Base-by-base conservation (phyloP, 2,888 invertebrate genomes). In the Bellardia pandia region DNA sequence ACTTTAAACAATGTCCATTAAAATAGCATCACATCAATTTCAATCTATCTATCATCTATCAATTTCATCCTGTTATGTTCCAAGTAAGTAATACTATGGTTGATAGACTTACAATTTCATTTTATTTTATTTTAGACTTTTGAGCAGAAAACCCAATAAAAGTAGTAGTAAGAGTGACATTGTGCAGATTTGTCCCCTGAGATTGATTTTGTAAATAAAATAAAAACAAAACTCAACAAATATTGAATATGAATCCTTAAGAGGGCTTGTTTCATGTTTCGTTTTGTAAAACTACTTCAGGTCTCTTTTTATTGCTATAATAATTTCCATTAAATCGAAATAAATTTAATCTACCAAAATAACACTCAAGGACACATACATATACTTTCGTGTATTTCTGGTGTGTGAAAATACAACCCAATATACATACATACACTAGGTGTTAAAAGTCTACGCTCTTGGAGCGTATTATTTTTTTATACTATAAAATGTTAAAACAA, bases 181-280 rank as follows among this genome's bases (percentile, higher is more conserved):
- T 85, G 79, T 85, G 69, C 79, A 85, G 85, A 85, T 85, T 85
- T 85, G 16, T 79, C 85, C 85, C 79, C 16, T 75, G 79, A 37
- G 85, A 68, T 68, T 68, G 33, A 8, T 75, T 37, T 37, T 79
- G 75, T 45, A 56, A 77, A 13, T 68, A 68, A 58, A 8, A 30
- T 14, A 48, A 48, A 30, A 69, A 42, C 13, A 13, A 60, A 37
- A 72, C 23, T 37, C 64, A 74, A 66, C 53, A 82, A n/a, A 23
- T 37, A 74, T 42, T 53, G 53, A 33, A 75, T 62, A 53, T 56
- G 51, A 76, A 62, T 69, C 42, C 68, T 77, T 56, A 42, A 77
- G 66, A 42, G 77, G 69, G 64, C 56, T 64, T 62, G 71, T 42
- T 77, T 77, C 42, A 71, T 71, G 37, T 77, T 8, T 14, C 42